Conservation (phyloP, 2,797 vertebrate species). For the Takifugu rubripes region DNA sequence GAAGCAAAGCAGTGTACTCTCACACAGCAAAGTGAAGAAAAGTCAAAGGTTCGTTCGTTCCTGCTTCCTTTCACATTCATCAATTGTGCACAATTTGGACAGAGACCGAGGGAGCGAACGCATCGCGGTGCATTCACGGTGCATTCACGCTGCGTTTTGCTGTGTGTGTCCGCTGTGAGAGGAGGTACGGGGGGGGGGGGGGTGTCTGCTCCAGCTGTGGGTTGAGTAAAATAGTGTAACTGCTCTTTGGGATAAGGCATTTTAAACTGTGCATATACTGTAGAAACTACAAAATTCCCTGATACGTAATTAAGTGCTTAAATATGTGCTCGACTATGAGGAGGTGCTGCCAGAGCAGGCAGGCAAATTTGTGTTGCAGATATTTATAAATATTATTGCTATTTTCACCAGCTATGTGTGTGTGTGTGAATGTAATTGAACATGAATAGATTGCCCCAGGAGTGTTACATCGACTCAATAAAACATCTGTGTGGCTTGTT, state of each 20-base stretch:
- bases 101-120: constrained; percentile 73
- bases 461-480: constrained; percentile 17
- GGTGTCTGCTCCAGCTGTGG: constrained; percentile 15
- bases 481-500: constrained; percentile 10
- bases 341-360: constrained; percentile 52
- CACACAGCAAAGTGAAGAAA: constrained; percentile 95
- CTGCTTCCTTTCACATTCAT: constrained; percentile 90
- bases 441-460: constrained; percentile 44
- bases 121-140: constrained; percentile 53
- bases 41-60: constrained; percentile 83
- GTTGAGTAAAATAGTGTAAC: constrained; percentile 34
- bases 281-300: constrained; percentile 78
- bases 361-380: constrained; percentile 44
- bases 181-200: constrained; percentile 43
- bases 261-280: constrained; percentile 72
- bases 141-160: constrained; percentile 86
- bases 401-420: constrained; percentile 61
- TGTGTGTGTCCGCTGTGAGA: constrained; percentile 70
- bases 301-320: constrained; percentile 76
- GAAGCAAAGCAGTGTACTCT: constrained; percentile 97
- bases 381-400: constrained; percentile 75
- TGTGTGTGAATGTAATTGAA: constrained; percentile 41
- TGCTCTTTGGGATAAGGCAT: constrained; percentile 81
- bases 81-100: constrained; percentile 80
- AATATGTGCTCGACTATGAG: constrained; percentile 67